Base-by-base conservation (phyloP, 2,797 vertebrate species). In the Cottoperca gobio region DNA sequence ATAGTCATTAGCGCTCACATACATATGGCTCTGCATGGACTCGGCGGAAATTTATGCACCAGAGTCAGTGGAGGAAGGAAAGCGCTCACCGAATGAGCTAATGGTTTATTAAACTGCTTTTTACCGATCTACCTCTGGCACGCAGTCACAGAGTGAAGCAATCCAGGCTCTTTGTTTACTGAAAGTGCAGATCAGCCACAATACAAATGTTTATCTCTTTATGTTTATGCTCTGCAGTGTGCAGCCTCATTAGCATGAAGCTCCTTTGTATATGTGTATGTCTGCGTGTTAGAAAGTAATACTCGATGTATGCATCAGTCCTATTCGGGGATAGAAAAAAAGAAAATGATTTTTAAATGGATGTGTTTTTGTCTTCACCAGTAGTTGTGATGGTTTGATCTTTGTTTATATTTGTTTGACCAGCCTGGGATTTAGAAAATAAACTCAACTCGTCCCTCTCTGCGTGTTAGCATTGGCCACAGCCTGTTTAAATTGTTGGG, bases 1-100 rank as follows among this genome's bases (percentile, higher is more conserved):
- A 92, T 81, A 88, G 90, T 92, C 89, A 89, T 95, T 92, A 90
- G 82, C 83, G 67, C 77, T 78, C 81, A 70, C 80, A 84, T 81
- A 86, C 85, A 87, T 62, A 89, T 79, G 85, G 85, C 60, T 84
- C 63, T 45, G 21, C 65, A 39, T 49, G 46, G 65, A 53, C 62
- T 53, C 53, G 72, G 42, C 53, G 50, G 78, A 82, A 70, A 73
- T 80, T 61, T 76, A 57, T 53, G 70, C 48, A 73, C 70, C 63
- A 46, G 39, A 78, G 63, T 66, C n/a, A 53, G 46, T 19, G 24
- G 24, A 48, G 71, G 82, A 79, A 82, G 76, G 73, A 86, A 89
- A 86, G 71, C 82, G 87, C 70, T 88, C 73, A 81, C 74, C 81
- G 67, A 65, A 81, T 71, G 71, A 90, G 78, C 58, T 92, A 90